These are phyloP conservation scores for Flexamia atlantica DNA, from an alignment of 2,888 invertebrate genomes.

Conservation along the genomic window DNA sequence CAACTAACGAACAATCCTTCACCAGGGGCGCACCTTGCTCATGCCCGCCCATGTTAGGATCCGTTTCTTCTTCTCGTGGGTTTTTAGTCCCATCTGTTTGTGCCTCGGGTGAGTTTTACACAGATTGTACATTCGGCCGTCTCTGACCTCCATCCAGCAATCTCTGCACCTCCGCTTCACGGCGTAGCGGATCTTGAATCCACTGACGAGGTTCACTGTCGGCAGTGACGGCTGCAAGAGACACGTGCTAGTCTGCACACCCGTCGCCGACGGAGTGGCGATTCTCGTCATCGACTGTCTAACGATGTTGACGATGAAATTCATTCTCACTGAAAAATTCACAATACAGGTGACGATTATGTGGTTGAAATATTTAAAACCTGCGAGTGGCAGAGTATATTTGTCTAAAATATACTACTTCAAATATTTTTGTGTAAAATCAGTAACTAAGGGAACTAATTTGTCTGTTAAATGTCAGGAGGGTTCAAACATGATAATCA, in stretches of 20 bases:
- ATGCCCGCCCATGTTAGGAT: conserved; percentile 87
- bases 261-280: background rate
- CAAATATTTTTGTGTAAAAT: no score
- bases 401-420: no score
- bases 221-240: conserved; percentile 72
- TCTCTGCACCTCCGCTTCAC: conserved; percentile 86
- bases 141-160: conserved; percentile 84
- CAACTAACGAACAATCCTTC: conserved; percentile 60
- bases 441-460: no score
- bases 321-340: conserved; percentile 27
- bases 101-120: conserved; percentile 89
- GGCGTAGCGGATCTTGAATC: conserved; percentile 85
- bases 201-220: conserved; percentile 75
- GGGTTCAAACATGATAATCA: no score
- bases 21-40: conserved; percentile 78
- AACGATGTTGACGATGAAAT: conserved; percentile 2
- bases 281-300: background rate
- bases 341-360: no score
- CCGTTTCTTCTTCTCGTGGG: conserved; percentile 82
- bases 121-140: conserved; percentile 84
- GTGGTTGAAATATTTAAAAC: no score
- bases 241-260: background rate
- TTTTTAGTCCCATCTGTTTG: conserved; percentile 87
- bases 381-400: no score
- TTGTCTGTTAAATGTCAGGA: no score